Evolutionary conservation across 2,888 invertebrate species (phyloP), one percentile per base, ranked within the genome.

Genomic region (Rotaria magnacalcarata): DNA sequence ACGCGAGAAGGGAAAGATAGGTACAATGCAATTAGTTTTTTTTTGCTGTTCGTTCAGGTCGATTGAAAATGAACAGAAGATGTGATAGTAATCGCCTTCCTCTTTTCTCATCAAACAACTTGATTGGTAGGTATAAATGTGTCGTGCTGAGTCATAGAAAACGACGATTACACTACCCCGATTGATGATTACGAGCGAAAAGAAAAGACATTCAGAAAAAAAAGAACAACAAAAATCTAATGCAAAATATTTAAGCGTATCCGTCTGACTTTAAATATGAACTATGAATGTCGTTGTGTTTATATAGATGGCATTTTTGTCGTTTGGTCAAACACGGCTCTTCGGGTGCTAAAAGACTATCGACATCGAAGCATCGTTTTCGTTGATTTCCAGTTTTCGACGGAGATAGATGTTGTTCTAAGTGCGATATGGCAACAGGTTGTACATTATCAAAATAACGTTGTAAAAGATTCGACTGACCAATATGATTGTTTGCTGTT

Each of bases 331-430:
- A 58, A 14, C 21, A 24, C 1, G 84, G 24, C 27, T n/a, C 21
- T n/a, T 86, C 86, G 54, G 86, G 86, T 60, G 86, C 86, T 41
- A 86, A 27, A 24, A 86, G 60, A 52, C 67, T 84, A 67, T 86
- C 86, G 8, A 86, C 67, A 19, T 86, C 84, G 24, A 86, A 86
- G 41, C 84, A 86, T 43, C 86, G 47, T 34, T 86, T 86, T 52
- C 24, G 80, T 47, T 47, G 41, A 43, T 19, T 80, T 47, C 7
- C 21, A 11, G 80, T 6, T 43, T 41, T 24, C 24, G 47, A 1
- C 27, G 67, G 5, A 27, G 34, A 67, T 27, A 67, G 21, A 27
- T 27, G 14, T 67, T 67, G 27, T 47, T 19, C 21, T 21, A n/a
- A n/a, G 4, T 5, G 24, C 11, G 43, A n/a, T 47, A 80, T 80